Evolutionary conservation across 2,113 vertebrate genomes (phyloP).

Genomic region (Nothobranchius furzeri): DNA sequence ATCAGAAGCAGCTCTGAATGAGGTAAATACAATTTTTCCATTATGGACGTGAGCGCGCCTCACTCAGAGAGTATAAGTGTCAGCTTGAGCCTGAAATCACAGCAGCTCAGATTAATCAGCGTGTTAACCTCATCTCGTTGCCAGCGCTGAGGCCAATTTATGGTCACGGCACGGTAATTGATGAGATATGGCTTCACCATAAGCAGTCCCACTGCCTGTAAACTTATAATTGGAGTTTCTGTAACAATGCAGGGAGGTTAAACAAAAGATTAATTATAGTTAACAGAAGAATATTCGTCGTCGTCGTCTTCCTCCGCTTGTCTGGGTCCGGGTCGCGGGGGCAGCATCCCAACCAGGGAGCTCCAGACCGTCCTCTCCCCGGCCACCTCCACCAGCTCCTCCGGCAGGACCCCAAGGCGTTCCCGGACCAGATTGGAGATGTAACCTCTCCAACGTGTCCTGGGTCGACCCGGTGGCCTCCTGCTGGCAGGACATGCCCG

Average conservation of each 20-base stretch:
- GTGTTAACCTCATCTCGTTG: constrained; percentile 75
- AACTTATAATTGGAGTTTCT: constrained; percentile 80
- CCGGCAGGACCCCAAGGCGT: too few species aligned
- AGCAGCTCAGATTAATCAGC: constrained; percentile 76
- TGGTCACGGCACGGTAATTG: constrained; percentile 73
- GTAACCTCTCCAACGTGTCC: too few species aligned
- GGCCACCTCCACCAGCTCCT: too few species aligned
- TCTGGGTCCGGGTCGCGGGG: too few species aligned
- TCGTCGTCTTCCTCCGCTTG: background rate
- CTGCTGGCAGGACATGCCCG: too few species aligned
- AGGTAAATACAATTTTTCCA: constrained; percentile 60
- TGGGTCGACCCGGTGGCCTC: too few species aligned
- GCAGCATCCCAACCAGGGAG: too few species aligned
- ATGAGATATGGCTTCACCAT: constrained; percentile 75
- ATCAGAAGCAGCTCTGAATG: constrained; percentile 9
- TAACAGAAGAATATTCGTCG: constrained; percentile 75
- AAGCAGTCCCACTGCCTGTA: constrained; percentile 72
- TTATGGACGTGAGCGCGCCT: constrained; percentile 60
- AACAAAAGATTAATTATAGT: constrained; percentile 76
- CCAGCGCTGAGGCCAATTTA: constrained; percentile 72
- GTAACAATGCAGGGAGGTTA: constrained; percentile 72
- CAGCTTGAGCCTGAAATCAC: constrained; percentile 75
- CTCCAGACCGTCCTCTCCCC: too few species aligned
- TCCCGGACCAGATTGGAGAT: too few species aligned
- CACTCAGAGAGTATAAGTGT: constrained; percentile 71